These are phyloP conservation scores for Gastrophryne carolinensis DNA, from an alignment of 2,797 vertebrate genomes.

Conservation along the genomic window DNA sequence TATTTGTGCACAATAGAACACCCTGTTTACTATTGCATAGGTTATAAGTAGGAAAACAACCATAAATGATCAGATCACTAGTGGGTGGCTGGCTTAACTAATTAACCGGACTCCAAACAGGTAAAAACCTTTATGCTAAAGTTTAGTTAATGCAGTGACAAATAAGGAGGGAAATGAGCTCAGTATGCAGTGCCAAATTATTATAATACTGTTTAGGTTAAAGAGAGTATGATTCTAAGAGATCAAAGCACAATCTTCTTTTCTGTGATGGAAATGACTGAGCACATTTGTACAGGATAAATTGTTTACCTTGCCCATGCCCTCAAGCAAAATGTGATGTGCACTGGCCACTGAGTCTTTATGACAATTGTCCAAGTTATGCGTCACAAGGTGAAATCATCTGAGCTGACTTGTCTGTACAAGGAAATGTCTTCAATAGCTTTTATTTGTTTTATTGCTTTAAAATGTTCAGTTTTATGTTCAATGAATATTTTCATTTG, in stretches of 20 bases:
- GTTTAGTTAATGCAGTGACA: slow-evolving; percentile 16
- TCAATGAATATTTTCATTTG: too few species aligned
- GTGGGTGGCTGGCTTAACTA: too few species aligned
- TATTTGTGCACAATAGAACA: too few species aligned
- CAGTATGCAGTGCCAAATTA: not conserved
- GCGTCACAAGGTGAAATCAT: not conserved
- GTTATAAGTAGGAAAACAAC: too few species aligned
- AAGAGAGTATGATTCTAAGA: slow-evolving; percentile 23
- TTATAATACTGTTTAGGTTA: slow-evolving; percentile 17
- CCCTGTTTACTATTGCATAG: too few species aligned
- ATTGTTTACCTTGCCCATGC: not conserved
- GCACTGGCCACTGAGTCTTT: not conserved
- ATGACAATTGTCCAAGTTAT: not conserved
- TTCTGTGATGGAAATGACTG: not conserved
- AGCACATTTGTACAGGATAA: slow-evolving; percentile 9
- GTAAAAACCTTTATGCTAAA: not conserved
- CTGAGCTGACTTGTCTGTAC: not conserved
- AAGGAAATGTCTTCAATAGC: too few species aligned
- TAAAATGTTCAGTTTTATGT: too few species aligned
- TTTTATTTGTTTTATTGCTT: too few species aligned
- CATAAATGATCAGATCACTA: too few species aligned
- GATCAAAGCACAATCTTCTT: slow-evolving; percentile 17
- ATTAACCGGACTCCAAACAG: too few species aligned
- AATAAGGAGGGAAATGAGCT: not conserved
- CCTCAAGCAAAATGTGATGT: not conserved